Percentiles rank a stretch among this genome's conserved stretches.
These are phyloP conservation scores for Lacanobia wlatinum DNA, from an alignment of 2,888 invertebrate species.

Conservation along the genomic window DNA sequence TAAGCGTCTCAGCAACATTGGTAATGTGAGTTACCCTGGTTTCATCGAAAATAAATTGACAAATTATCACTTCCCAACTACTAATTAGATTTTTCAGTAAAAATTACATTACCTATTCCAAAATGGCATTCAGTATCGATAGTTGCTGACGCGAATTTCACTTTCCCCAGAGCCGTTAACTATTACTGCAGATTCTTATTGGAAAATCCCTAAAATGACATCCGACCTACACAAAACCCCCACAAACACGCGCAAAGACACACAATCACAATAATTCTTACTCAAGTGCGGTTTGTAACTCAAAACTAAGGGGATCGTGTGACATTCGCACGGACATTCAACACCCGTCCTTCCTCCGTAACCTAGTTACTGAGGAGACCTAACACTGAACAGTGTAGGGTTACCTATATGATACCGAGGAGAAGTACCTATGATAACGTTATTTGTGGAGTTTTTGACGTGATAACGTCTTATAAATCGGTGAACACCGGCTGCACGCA, in stretches of 20 bases:
- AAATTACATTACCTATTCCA: too few species aligned
- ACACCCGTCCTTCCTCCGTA: conserved; percentile 66
- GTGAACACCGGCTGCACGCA: too few species aligned
- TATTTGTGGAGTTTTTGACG: neutral
- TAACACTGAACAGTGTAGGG: conserved; percentile 48
- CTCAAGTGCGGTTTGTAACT: conserved; percentile 70
- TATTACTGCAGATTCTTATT: neutral
- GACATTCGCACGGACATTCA: conserved; percentile 66
- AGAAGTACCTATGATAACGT: neutral
- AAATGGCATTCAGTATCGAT: too few species aligned
- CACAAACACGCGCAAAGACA: conserved; percentile 20
- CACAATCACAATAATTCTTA: conserved; percentile 42
- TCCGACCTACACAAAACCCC: neutral
- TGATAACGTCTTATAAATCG: too few species aligned
- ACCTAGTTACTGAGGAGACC: conserved; percentile 64
- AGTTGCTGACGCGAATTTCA: too few species aligned
- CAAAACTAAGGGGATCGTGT: conserved; percentile 66
- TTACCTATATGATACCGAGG: conserved; percentile 39
- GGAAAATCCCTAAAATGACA: neutral
- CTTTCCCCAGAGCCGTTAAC: too few species aligned
- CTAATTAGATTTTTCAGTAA: too few species aligned
- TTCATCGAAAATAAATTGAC: too few species aligned
- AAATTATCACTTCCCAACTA: too few species aligned
- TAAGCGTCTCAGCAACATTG: too few species aligned
- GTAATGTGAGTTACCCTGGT: too few species aligned